Evolutionary conservation across 2,888 invertebrate species (phyloP).

Genomic region (Papilio demoleus): DNA sequence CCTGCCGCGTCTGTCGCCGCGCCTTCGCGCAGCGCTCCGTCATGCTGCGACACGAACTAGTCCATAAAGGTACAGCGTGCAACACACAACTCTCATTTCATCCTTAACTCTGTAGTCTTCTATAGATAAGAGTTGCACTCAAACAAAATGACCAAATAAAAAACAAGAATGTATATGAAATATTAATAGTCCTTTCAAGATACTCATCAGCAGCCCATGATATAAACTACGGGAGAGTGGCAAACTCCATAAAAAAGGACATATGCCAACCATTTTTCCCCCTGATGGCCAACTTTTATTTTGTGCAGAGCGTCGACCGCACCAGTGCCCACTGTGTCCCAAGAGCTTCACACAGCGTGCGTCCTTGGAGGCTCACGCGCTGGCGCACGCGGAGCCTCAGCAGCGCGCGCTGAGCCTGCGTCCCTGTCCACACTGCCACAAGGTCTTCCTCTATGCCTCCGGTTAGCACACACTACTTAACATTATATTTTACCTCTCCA

Average conservation of each 20-base stretch:
- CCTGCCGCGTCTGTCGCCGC: slow-evolving; percentile 81
- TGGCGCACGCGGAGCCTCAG: slow-evolving; percentile 76
- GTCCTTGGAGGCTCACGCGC: slow-evolving; percentile 85
- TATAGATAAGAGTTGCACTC: no score
- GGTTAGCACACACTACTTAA: slow-evolving; percentile 49
- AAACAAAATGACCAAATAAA: no score
- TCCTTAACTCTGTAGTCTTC: no score
- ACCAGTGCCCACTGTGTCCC: slow-evolving; percentile 85
- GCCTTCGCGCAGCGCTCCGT: slow-evolving; percentile 73
- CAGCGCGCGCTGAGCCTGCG: slow-evolving; percentile 80
- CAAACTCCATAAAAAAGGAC: no score
- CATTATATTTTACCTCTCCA: no score
- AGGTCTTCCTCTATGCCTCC: slow-evolving; percentile 66
- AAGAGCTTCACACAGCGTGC: slow-evolving; percentile 89
- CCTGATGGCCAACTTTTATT: no score
- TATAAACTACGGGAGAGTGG: no score
- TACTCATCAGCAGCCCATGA: no score
- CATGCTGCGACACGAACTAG: slow-evolving; percentile 84
- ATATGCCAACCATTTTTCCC: no score
- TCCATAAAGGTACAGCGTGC: slow-evolving; percentile 55
- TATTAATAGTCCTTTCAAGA: no score
- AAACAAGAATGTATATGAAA: no score
- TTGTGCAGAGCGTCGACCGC: slow-evolving; percentile 83
- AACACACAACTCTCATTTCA: no score
- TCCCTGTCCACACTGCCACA: slow-evolving; percentile 81